Percentiles rank a stretch among this genome's conserved stretches.
Evolutionary conservation across 1,140 invertebrate genomes (phyloP).

Genomic region (Drosophila takahashii): DNA sequence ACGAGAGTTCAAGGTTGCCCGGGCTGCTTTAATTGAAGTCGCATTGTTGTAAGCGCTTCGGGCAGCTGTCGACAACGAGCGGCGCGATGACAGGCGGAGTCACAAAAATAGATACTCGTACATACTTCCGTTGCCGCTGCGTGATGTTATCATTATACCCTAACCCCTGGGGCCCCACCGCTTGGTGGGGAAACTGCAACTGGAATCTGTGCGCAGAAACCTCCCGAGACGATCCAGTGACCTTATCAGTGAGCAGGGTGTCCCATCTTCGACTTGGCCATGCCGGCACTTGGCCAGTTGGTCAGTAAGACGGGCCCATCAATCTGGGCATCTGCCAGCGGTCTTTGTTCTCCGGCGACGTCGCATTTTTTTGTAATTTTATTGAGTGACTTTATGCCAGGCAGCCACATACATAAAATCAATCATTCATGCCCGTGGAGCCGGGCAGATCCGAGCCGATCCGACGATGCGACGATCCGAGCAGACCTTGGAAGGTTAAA

Average conservation of each 20-base stretch:
- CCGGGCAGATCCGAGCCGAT: slow-evolving; percentile 40
- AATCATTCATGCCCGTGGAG: slow-evolving; percentile 63
- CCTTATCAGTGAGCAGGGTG: slow-evolving; percentile 41
- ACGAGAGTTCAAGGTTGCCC: slow-evolving; percentile 73
- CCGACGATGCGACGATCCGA: slow-evolving; percentile 52
- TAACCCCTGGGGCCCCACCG: slow-evolving; percentile 20
- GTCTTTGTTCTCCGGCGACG: slow-evolving; percentile 73
- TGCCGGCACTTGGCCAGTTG: slow-evolving; percentile 63
- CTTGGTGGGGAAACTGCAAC: slow-evolving; percentile 30
- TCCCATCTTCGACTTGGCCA: slow-evolving; percentile 46
- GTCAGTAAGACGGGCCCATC: slow-evolving; percentile 67
- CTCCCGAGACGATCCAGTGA: slow-evolving; percentile 12
- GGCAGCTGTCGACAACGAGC: slow-evolving; percentile 62
- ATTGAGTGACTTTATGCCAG: slow-evolving; percentile 81
- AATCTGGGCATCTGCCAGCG: slow-evolving; percentile 66
- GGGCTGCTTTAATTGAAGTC: slow-evolving; percentile 74
- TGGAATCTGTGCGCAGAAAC: slow-evolving; percentile 9
- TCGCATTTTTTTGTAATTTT: slow-evolving; percentile 80
- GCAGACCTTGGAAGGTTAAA: slow-evolving; percentile 70
- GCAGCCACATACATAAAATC: slow-evolving; percentile 78
- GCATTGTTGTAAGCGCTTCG: slow-evolving; percentile 72
- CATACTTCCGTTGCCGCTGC: slow-evolving; percentile 37
- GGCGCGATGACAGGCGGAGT: slow-evolving; percentile 70
- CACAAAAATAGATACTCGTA: slow-evolving; percentile 73
- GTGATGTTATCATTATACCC: slow-evolving; percentile 62